Evolutionary conservation across 2,888 invertebrate species (phyloP), one percentile per base, ranked within the genome.

Genomic region (Epirrita christyi): DNA sequence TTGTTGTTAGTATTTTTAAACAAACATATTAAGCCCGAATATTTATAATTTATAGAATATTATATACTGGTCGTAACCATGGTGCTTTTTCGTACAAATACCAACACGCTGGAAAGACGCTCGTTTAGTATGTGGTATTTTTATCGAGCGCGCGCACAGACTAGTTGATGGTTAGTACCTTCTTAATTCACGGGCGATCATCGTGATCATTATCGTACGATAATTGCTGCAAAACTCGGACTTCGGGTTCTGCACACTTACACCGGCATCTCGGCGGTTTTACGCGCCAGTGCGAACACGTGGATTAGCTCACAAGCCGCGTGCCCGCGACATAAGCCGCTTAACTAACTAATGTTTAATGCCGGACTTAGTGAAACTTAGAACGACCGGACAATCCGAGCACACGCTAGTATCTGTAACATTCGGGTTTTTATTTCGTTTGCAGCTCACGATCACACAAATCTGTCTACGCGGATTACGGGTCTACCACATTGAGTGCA

Each of bases 261-360:
- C 4, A n/a, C 4, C 36, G 36, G 2, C 2, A 2, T 8, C 36
- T 56, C 41, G 48, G 38, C 51, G 55, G 34, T 48, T 13, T 37
- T 27, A 6, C 32, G 38, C 45, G 32, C 37, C 13, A 40, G 61
- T 59, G 62, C 38, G 54, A 44, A 46, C 29, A 29, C 47, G 38
- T 29, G 42, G 63, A 61, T 65, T 57, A 65, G 47, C 55, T 52
- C 55, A 9, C 45, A 63, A 59, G 45, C 62, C 55, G 42, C 53
- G 59, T 55, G 55, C 28, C 43, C 55, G 61, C 60, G 55, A 57
- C 60, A 40, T 74, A 71, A 76, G 70, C 74, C 58, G 73, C 74
- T 75, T 74, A 68, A 58, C 55, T 58, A 66, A 67, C 64, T 70
- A 67, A 72, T 72, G 67, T 69, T 71, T 65, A 70, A 70, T 69